Base-by-base conservation (phyloP, 2,797 vertebrate species). In the Enteromius trimaculatus region DNA sequence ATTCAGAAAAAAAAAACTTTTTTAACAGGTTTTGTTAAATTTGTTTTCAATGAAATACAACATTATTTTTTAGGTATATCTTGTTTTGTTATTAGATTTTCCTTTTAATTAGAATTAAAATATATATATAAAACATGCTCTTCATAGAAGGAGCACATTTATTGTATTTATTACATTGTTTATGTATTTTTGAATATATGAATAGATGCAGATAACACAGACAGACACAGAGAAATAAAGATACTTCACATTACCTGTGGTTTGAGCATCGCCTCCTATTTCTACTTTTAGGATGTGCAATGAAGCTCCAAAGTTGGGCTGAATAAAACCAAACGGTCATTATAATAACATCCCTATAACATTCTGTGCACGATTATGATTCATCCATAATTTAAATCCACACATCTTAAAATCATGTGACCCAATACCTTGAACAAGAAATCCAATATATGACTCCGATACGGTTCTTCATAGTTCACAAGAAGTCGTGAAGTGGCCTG, bases 241-340 rank as follows among this genome's bases (percentile, higher is more conserved):
- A 69, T 7, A 34, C 31, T 34, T n/a, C 4, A 34, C 47, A 39
- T 82, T 91, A 99, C 98, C 98, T 90, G 98, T 99, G 47, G 97
- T 97, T 77, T 99, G 98, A 39, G 96, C 96, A 88, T 99, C 98
- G 47, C 98, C 98, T 90, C 98, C 97, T 62, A 99, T 98, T 91
- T 99, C 98, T n/a, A 99, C 98, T 92, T 99, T 99, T 70, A 99
- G 94, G 19, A 98, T 97, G 86, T 99, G 97, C 83, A 99, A 89
- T 84, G 97, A 95, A 14, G 98, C 98, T 89, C 96, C 98, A 86
- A 99, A 98, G 91, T 96, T 96, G 44, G 97, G 98, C 97, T 99
- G 90, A 13, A 88, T 80, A 83, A 71, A 74, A 78, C 29, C 23
- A 76, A 58, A 23, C 3, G 2, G 44, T 23, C 5, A 29, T n/a